Base-by-base conservation (phyloP, 2,113 vertebrate species). In the Bettongia penicillata region DNA sequence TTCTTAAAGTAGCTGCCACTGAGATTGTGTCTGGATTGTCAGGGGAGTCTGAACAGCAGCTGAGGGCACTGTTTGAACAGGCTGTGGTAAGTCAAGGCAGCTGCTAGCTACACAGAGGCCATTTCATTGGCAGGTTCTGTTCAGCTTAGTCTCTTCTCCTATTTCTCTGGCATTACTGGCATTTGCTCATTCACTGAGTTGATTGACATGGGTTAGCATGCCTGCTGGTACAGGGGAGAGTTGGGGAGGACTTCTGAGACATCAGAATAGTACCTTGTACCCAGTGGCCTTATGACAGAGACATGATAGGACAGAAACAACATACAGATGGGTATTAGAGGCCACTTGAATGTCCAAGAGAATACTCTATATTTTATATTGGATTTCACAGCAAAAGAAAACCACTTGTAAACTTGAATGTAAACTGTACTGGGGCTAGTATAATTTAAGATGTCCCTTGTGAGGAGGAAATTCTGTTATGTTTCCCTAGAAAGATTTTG, bases 1-100 rank as follows among this genome's bases (percentile, higher is more conserved):
- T 99, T 98, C 90, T 99, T 96, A 99, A 99, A 98, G 99, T 99
- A n/a, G 99, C 99, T 55, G 99, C 99, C 53, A 99, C 99, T 0
- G 99, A 99, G 98, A 97, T 99, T 95, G 99, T 99, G 84, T 99
- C 99, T 0, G 99, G 99, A 89, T 99, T 99, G 14, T 99, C 99
- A 0, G 99, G 99, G 84, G 99, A 99, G 94, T 99, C 99, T 0
- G 99, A 99, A 91, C 99, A 99, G 98, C 99, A 99, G 94, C 98
- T 99, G 53, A 98, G 99, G 92, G 99, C 99, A 53, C 98, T 99
- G 48, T 99, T 99, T 97, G 99, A 99, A 43, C 98, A 98, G 93
- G 99, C 99, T 53, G 98, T 99, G 99, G 99, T 99, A 92, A 99
- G 99, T 97, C 0, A 1, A n/a, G 31, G 16, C 77, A 25, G 51